Evolutionary conservation across 2,797 vertebrate genomes (phyloP).

Genomic region (Halcyon badia): DNA sequence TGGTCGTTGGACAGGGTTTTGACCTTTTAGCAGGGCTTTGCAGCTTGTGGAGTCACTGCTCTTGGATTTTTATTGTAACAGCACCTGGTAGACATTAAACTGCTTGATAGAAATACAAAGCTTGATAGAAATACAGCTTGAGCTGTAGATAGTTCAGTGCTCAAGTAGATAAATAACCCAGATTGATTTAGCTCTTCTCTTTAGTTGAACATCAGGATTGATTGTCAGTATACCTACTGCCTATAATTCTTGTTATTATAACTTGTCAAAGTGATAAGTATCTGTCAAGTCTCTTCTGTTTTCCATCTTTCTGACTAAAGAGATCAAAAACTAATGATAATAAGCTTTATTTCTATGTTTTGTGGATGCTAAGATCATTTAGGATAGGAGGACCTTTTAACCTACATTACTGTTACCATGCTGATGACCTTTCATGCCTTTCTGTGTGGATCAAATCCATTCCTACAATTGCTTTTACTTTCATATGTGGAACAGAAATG

Average conservation of each 20-base stretch:
- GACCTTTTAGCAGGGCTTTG: background rate
- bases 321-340: background rate
- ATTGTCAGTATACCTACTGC: background rate
- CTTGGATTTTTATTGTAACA: background rate
- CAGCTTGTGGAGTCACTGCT: background rate
- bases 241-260: background rate
- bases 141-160: background rate
- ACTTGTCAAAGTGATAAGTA: background rate
- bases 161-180: background rate
- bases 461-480: background rate
- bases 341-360: background rate
- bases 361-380: background rate
- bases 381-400: background rate
- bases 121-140: background rate
- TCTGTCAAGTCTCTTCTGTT: background rate
- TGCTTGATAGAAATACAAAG: background rate
- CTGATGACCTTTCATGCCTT: background rate
- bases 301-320: background rate
- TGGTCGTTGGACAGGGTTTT: background rate
- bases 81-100: background rate
- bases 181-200: background rate
- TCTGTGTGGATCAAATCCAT: background rate
- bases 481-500: background rate
- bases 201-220: background rate
- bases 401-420: accelerated